Conservation (phyloP, 2,113 vertebrate genomes). For the Malurus elegans region DNA sequence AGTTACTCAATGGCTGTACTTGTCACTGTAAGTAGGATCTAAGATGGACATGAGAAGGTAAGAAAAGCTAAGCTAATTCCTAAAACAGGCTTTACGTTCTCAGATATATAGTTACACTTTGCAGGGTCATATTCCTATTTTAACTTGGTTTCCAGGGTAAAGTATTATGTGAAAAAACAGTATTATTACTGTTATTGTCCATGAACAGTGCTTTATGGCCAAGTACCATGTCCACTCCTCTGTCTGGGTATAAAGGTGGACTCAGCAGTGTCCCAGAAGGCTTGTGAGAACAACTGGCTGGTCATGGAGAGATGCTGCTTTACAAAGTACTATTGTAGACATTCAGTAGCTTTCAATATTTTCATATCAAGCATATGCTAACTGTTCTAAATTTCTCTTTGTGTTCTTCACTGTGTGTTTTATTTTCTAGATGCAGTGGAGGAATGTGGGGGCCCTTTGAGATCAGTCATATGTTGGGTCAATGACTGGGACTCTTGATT, state of each 20-base stretch:
- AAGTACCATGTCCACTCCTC: not conserved
- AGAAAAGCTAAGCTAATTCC: not conserved
- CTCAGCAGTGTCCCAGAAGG: not conserved
- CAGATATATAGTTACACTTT: not conserved
- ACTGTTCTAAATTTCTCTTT: not conserved
- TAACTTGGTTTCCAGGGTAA: not conserved
- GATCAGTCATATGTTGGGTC: not conserved
- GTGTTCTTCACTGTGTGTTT: not conserved
- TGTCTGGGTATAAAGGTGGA: not conserved
- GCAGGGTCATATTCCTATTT: not conserved
- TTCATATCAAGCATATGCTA: not conserved
- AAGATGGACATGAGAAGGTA: not conserved
- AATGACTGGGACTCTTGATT: not conserved
- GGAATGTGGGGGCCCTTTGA: not conserved
- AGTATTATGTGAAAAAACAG: not conserved
- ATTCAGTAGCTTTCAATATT: not conserved
- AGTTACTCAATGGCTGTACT: not conserved
- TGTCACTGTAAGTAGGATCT: not conserved
- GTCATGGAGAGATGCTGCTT: not conserved
- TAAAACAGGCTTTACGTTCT: not conserved
- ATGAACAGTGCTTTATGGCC: not conserved
- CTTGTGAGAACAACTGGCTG: not conserved
- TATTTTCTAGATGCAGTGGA: not conserved
- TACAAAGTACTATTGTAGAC: not conserved
- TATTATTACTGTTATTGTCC: too few species aligned